Evolutionary conservation across 2,888 invertebrate species (phyloP).

Genomic region (Amphipyra tragopoginis): DNA sequence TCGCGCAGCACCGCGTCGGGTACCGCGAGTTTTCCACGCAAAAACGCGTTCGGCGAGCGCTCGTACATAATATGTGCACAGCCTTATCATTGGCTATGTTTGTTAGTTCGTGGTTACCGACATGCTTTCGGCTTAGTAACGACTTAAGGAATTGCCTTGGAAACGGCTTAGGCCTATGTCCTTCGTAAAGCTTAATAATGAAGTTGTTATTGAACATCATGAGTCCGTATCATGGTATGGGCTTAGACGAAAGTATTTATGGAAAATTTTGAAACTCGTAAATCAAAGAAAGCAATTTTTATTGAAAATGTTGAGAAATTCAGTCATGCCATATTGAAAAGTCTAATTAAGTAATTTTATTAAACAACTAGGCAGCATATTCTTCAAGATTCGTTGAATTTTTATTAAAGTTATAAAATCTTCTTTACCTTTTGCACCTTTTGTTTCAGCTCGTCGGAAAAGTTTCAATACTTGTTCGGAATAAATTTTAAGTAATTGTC

Average conservation of each 20-base stretch:
- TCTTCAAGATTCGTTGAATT: too few species aligned
- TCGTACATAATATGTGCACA: conserved; percentile 2
- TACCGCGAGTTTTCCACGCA: too few species aligned
- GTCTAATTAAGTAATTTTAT: background rate
- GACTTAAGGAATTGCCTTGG: conserved; percentile 36
- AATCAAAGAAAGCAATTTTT: too few species aligned
- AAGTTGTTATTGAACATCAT: conserved; percentile 28
- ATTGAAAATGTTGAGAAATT: too few species aligned
- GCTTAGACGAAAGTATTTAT: conserved; percentile 4
- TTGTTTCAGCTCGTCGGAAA: too few species aligned
- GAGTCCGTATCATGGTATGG: conserved; percentile 4
- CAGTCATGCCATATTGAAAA: background rate
- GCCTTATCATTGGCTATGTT: conserved; percentile 30
- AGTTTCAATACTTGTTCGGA: too few species aligned
- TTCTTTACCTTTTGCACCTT: too few species aligned
- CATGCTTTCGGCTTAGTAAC: conserved; percentile 34
- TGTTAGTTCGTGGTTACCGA: conserved; percentile 33
- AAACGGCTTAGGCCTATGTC: conserved; percentile 23
- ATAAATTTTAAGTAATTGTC: too few species aligned
- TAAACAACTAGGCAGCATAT: too few species aligned
- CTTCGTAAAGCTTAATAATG: conserved; percentile 41
- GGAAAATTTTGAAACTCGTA: background rate
- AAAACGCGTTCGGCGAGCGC: too few species aligned
- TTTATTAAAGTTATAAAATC: too few species aligned
- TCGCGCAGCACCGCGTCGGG: too few species aligned